Conservation (phyloP, 1,140 invertebrate genomes). For the Trypoxylus dichotomus region DNA sequence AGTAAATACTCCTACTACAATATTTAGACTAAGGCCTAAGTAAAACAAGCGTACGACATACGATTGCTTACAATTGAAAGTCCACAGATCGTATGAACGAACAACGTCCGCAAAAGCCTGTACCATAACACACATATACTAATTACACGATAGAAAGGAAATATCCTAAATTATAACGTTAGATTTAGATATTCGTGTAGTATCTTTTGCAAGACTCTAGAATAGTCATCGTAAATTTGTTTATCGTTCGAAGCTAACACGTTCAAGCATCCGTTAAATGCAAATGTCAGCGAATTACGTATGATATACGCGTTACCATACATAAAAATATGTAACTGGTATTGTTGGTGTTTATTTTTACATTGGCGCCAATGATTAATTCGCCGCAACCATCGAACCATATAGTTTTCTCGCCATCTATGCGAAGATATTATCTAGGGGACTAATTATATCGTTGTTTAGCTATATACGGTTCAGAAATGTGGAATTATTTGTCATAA, state of each 20-base stretch:
- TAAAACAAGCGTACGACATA: too few relatives aligned
- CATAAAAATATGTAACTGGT: neutral
- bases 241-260: neutral
- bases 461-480: neutral
- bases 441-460: neutral
- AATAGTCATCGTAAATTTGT: neutral
- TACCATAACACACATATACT: too few relatives aligned
- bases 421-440: neutral
- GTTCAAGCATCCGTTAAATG: slow-evolving; percentile 4
- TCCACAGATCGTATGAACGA: too few relatives aligned
- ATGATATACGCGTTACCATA: neutral
- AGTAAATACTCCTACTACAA: too few relatives aligned
- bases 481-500: neutral
- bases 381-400: neutral
- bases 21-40: too few relatives aligned
- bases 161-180: too few relatives aligned
- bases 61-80: too few relatives aligned
- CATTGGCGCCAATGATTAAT: slow-evolving; percentile 1
- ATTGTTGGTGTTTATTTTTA: slow-evolving; percentile 11
- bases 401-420: neutral
- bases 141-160: too few relatives aligned
- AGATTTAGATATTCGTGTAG: too few relatives aligned
- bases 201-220: neutral
- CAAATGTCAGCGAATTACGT: neutral
- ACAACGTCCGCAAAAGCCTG: too few relatives aligned